Percentiles rank a stretch among this genome's conserved stretches.
Evolutionary conservation across 2,888 invertebrate genomes (phyloP).

Genomic region (Mesorhabditis spiculigera): DNA sequence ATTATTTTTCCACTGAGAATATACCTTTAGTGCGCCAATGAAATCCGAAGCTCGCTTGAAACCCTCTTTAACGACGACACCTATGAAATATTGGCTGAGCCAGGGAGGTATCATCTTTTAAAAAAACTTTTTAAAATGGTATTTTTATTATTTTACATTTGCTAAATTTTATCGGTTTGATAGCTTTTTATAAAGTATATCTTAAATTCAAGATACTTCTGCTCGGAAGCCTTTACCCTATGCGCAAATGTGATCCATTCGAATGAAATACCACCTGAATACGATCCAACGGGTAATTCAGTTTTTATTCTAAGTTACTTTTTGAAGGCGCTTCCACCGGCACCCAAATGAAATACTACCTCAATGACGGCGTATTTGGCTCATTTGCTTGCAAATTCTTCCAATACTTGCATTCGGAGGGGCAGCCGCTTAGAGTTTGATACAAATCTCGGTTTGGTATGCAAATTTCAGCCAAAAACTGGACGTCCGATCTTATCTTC

Average conservation of each 20-base stretch:
- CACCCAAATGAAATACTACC: slow-evolving; percentile 73
- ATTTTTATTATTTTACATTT: neutral
- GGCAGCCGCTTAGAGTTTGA: slow-evolving; percentile 70
- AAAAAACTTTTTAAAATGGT: neutral
- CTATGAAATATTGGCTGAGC: slow-evolving; percentile 87
- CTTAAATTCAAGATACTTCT: slow-evolving; percentile 70
- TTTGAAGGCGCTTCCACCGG: neutral
- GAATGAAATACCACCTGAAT: slow-evolving; percentile 63
- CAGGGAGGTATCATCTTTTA: slow-evolving; percentile 71
- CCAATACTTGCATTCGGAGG: slow-evolving; percentile 80
- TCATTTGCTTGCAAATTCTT: slow-evolving; percentile 95
- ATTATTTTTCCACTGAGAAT: neutral
- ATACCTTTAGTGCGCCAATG: slow-evolving; percentile 70
- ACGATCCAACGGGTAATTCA: neutral
- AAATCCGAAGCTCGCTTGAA: slow-evolving; percentile 77
- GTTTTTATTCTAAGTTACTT: too few species aligned
- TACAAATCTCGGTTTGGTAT: neutral
- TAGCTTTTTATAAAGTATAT: neutral
- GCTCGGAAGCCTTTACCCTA: slow-evolving; percentile 88
- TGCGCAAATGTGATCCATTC: slow-evolving; percentile 82
- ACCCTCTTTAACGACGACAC: slow-evolving; percentile 71
- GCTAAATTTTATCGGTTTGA: neutral
- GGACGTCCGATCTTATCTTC: slow-evolving; percentile 16
- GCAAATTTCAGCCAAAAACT: slow-evolving; percentile 7
- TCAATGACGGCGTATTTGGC: slow-evolving; percentile 97